These are phyloP conservation scores for Notolepis coatsorum DNA, from an alignment of 2,797 vertebrate genomes.

Conservation along the genomic window DNA sequence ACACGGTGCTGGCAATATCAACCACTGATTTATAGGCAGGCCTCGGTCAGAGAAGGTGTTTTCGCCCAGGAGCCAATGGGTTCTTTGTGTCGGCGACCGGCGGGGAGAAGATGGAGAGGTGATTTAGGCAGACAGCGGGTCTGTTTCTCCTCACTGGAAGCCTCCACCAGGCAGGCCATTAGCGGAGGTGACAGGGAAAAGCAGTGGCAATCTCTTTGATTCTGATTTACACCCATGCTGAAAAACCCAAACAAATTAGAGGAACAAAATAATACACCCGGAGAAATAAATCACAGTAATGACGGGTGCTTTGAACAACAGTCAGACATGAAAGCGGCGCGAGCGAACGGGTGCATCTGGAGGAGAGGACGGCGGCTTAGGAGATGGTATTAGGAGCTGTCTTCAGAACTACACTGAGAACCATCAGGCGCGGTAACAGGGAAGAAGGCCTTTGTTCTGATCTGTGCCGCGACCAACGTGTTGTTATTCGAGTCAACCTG, in stretches of 20 bases:
- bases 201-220: constrained; percentile 73
- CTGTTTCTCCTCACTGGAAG: constrained; percentile 74
- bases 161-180: constrained; percentile 71
- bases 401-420: constrained; percentile 71
- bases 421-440: constrained; percentile 69
- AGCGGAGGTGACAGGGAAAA: constrained; percentile 77
- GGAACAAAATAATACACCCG: constrained; percentile 78
- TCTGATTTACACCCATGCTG: constrained; percentile 76
- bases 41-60: constrained; percentile 69
- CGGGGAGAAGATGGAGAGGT: constrained; percentile 71
- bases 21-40: constrained; percentile 60
- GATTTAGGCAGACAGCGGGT: constrained; percentile 75
- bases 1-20: constrained; percentile 27
- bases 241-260: constrained; percentile 80
- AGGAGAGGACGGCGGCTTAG: constrained; percentile 72
- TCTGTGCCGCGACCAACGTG: constrained; percentile 55
- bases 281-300: constrained; percentile 81
- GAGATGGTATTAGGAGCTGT: constrained; percentile 69
- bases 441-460: constrained; percentile 71
- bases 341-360: constrained; percentile 67
- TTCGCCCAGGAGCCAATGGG: constrained; percentile 68
- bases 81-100: constrained; percentile 76
- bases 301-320: constrained; percentile 73
- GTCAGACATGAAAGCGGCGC: constrained; percentile 67
- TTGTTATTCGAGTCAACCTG: constrained; percentile 79